These are phyloP conservation scores for Athene cunicularia DNA, from an alignment of 2,113 vertebrate species.

Conservation along the genomic window DNA sequence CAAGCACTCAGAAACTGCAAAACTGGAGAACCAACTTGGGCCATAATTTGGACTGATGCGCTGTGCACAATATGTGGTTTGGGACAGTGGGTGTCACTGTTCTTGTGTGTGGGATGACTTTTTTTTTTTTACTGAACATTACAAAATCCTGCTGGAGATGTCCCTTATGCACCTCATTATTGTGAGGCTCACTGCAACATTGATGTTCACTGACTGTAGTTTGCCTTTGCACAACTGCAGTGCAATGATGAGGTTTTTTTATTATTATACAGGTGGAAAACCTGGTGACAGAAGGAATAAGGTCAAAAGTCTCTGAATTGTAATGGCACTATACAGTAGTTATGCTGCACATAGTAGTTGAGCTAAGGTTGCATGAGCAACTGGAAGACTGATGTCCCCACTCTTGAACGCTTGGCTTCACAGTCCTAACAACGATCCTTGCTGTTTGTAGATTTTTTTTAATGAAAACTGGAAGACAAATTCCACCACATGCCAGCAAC, in stretches of 20 bases:
- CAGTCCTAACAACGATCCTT: not conserved
- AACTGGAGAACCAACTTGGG: not conserved
- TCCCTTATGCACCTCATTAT: not conserved
- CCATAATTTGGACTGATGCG: accelerated
- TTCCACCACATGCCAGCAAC: not conserved
- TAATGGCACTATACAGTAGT: not conserved
- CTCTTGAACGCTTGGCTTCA: accelerated
- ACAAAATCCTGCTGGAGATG: not conserved
- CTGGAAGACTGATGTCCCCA: not conserved
- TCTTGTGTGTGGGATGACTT: not conserved
- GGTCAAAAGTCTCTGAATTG: not conserved
- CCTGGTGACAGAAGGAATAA: not conserved
- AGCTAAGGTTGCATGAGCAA: not conserved
- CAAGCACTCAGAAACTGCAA: not conserved
- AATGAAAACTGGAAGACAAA: not conserved
- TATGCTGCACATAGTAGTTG: not conserved
- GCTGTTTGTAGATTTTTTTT: not conserved
- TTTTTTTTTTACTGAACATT: not conserved
- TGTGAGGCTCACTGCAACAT: not conserved
- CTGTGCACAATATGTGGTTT: not conserved
- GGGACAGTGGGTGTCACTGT: not conserved
- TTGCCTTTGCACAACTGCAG: not conserved
- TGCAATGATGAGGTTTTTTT: not conserved
- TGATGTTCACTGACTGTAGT: not conserved
- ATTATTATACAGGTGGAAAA: not conserved